Conservation (phyloP, 2,888 invertebrate genomes). For the Pilophorus perplexus region DNA sequence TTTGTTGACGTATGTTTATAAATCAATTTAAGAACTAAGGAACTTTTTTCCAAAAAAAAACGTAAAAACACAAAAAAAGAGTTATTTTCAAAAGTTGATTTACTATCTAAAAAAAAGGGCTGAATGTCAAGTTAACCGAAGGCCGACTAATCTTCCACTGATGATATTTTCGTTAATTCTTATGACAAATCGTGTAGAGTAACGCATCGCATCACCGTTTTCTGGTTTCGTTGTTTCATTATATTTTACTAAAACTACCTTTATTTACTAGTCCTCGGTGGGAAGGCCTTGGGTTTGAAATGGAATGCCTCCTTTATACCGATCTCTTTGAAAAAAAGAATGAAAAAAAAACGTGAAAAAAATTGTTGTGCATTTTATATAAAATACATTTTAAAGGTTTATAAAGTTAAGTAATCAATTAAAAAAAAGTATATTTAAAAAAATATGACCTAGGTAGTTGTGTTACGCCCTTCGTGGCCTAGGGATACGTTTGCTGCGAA, state of each 20-base stretch:
- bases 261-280: constrained; percentile 23
- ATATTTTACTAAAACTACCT: background rate
- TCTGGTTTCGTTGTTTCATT: background rate
- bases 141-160: constrained; percentile 1
- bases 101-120: constrained; percentile 4
- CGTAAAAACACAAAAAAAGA: background rate
- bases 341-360: constrained; percentile 11
- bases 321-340: constrained; percentile 26
- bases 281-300: constrained; percentile 26
- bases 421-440: constrained; percentile 9
- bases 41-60: constrained; percentile 9
- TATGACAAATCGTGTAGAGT: too few species aligned
- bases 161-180: background rate
- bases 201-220: too few species aligned
- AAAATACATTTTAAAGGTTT: constrained; percentile 38
- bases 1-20: constrained; percentile 31
- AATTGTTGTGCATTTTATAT: constrained; percentile 36
- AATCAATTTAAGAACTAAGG: constrained; percentile 15
- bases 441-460: constrained; percentile 24
- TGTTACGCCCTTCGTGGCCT: constrained; percentile 33
- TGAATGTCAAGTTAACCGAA: constrained; percentile 10
- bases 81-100: constrained; percentile 18
- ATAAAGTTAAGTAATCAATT: constrained; percentile 35
- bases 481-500: constrained; percentile 20
- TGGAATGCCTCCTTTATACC: constrained; percentile 33